Base-by-base conservation (phyloP, 2,113 vertebrate species). In the Myiagra hebetior region DNA sequence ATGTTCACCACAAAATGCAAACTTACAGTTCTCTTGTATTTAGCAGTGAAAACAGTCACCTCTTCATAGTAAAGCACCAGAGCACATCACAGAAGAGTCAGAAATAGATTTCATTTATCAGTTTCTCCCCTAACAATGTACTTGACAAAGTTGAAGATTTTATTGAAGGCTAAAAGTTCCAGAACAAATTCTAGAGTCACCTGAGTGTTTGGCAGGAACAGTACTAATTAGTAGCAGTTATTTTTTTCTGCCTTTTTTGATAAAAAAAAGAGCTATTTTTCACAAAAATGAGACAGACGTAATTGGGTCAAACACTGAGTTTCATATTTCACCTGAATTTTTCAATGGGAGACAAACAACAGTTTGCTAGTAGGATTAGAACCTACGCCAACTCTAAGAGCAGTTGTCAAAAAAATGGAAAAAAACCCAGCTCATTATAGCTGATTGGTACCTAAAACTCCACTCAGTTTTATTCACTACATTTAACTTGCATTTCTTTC, bases 131-230 rank as follows among this genome's bases (percentile, higher is more conserved):
- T 55, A 39, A 89, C 11, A 78, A 84, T 6, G 28, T 60, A 60
- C 17, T 68, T 41, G 28, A 90, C 22, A 86, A 83, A 68, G 17
- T 0, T 76, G 26, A 68, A 82, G 20, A 67, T 52, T 67, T 86
- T 73, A 67, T 56, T 3, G 1, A 90, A 80, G 60, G 47, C 55
- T 87, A 18, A 13, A 85, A 83, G 56, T 94, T 88, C 20, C 60
- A 91, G 15, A 95, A 92, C 10, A 75, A 80, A 59, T 89, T 87
- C 69, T 74, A 83, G 31, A 91, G 60, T 92, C 76, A 95, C 88
- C 92, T 93, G 90, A 96, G 91, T 84, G 60, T 73, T 75, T 87
- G 83, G 73, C 69, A 94, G 81, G 72, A 95, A 94, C 49, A 93
- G 76, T 81, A 84, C 64, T 78, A 72, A 49, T 68, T 72, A 84